phyloP scores from a whole-genome alignment of 2,113 vertebrate species.

The Pandion haliaetus region DNA sequence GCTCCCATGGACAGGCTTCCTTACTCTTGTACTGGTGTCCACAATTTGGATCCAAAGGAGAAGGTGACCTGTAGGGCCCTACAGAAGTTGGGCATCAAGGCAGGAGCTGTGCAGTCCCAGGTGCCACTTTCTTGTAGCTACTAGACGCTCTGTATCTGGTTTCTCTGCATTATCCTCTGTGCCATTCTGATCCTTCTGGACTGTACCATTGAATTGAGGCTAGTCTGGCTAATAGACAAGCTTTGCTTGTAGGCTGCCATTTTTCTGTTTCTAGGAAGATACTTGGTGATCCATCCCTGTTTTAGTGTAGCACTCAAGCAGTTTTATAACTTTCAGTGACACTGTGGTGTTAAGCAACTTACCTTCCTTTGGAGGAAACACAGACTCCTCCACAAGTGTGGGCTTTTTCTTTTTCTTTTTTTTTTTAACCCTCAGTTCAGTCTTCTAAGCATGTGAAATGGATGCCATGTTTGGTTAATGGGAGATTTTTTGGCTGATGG shows the following conservation, averaged over 20 bases:
- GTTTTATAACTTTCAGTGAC: background rate
- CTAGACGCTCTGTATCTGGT: too few relatives aligned
- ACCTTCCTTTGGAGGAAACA: background rate
- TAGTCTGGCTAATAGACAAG: background rate
- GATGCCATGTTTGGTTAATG: background rate
- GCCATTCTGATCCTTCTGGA: background rate
- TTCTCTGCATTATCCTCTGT: background rate
- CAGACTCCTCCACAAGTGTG: background rate
- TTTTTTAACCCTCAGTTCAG: background rate
- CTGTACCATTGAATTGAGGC: background rate
- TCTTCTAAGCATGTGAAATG: background rate
- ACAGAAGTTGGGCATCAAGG: background rate
- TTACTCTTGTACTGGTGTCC: background rate
- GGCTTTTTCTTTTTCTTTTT: background rate
- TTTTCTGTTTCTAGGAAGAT: background rate
- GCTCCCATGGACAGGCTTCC: background rate
- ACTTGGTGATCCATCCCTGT: background rate
- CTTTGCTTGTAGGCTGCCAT: background rate
- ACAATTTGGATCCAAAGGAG: background rate
- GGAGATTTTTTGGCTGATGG: background rate
- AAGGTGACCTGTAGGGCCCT: background rate
- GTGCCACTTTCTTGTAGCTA: background rate
- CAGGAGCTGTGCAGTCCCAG: background rate
- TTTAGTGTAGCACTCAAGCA: too few relatives aligned
- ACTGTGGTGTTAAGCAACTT: background rate